Conservation (phyloP, 2,888 invertebrate genomes). For the Cyaniris semiargus region DNA sequence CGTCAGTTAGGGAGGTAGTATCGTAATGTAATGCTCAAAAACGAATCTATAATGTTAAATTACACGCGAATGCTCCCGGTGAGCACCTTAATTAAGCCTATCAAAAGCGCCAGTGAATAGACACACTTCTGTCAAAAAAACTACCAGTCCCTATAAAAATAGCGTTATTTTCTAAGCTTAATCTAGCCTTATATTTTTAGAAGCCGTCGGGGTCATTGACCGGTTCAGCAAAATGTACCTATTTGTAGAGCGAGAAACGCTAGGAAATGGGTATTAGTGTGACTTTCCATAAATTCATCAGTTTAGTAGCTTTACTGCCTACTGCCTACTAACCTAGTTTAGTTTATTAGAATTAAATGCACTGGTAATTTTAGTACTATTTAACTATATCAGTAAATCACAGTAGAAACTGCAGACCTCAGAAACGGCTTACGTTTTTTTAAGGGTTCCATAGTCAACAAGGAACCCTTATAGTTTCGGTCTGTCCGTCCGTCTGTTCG, state of each 20-base stretch:
- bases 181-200: background rate
- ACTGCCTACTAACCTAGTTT: constrained; percentile 40
- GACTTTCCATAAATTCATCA: constrained; percentile 44
- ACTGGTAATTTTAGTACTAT: background rate
- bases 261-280: constrained; percentile 45
- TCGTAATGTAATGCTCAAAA: too few relatives aligned
- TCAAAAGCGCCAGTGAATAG: background rate
- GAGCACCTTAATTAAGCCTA: too few relatives aligned
- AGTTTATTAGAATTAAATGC: constrained; percentile 20
- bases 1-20: too few relatives aligned
- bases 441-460: too few relatives aligned
- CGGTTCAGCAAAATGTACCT: constrained; percentile 50
- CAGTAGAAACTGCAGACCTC: background rate
- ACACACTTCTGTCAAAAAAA: background rate
- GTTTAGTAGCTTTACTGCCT: constrained; percentile 27
- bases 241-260: constrained; percentile 48
- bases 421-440: background rate
- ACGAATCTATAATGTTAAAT: too few relatives aligned
- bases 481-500: too few relatives aligned
- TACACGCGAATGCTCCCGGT: too few relatives aligned
- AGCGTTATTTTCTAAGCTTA: background rate
- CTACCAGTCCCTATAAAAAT: background rate
- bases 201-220: constrained; percentile 50
- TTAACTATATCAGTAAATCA: background rate
- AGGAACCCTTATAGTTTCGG: too few relatives aligned